These are phyloP conservation scores for Masticophis lateralis DNA, from an alignment of 2,797 vertebrate genomes.

Conservation along the genomic window DNA sequence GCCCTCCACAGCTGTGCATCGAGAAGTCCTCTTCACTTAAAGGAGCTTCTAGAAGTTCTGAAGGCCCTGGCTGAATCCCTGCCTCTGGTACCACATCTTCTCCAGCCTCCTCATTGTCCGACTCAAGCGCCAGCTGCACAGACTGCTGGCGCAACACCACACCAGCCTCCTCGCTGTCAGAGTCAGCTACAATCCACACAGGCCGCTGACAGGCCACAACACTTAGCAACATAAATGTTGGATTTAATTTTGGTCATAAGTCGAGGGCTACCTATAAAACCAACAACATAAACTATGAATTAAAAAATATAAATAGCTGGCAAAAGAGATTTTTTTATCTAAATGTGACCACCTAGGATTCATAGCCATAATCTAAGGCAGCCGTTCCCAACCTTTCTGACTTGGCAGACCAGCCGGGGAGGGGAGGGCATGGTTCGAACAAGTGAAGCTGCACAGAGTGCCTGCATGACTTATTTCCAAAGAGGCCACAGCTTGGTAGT, in stretches of 20 bases:
- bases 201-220: not conserved
- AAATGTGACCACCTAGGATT: not conserved
- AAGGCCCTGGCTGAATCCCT: too few relatives aligned
- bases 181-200: too few relatives aligned
- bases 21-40: too few relatives aligned
- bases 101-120: too few relatives aligned
- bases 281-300: not conserved
- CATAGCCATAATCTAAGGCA: not conserved
- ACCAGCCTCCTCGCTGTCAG: too few relatives aligned
- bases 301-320: not conserved
- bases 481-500: not conserved
- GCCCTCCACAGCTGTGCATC: too few relatives aligned
- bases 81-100: too few relatives aligned
- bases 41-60: too few relatives aligned
- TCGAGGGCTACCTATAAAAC: not conserved
- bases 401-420: not conserved
- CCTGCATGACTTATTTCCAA: not conserved
- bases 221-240: not conserved
- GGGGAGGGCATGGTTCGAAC: not conserved
- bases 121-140: too few relatives aligned
- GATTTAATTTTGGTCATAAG: not conserved
- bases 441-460: rapidly evolving
- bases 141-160: too few relatives aligned
- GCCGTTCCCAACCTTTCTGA: not conserved
- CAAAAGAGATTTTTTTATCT: not conserved